Conservation (phyloP, 2,888 invertebrate species). For the Pyrochroa serraticornis region DNA sequence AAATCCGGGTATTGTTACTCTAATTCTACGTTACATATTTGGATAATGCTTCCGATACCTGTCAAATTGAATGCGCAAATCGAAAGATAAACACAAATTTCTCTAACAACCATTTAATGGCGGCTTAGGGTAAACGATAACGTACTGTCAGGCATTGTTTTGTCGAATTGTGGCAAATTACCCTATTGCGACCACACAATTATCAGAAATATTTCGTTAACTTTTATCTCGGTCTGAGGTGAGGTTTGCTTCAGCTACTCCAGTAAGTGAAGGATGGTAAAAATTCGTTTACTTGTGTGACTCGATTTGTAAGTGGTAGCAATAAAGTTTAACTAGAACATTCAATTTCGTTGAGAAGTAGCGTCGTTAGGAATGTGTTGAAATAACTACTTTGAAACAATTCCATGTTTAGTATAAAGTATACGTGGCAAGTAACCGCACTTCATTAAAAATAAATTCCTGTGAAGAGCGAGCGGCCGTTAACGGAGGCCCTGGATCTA, state of each 20-base stretch:
- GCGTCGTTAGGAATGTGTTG: background rate
- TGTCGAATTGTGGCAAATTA: background rate
- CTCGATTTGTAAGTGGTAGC: no score
- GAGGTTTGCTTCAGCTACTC: no score
- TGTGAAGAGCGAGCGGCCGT: constrained; percentile 51
- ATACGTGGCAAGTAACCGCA: constrained; percentile 46
- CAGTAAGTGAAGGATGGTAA: background rate
- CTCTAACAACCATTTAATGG: constrained; percentile 32
- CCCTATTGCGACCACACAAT: background rate
- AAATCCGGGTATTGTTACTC: constrained; percentile 44
- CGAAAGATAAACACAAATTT: constrained; percentile 46
- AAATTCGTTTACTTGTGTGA: background rate
- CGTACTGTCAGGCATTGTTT: background rate
- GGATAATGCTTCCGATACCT: constrained; percentile 37
- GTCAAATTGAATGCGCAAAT: constrained; percentile 42
- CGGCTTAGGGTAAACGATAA: background rate
- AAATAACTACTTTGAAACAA: constrained; percentile 13
- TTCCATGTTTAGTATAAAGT: constrained; percentile 20
- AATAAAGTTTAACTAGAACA: no score
- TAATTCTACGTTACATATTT: constrained; percentile 47
- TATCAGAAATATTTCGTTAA: no score
- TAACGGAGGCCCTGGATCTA: constrained; percentile 58
- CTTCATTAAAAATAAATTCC: constrained; percentile 64
- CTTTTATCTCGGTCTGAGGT: no score
- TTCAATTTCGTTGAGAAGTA: no score